Conservation (phyloP, 1,140 invertebrate genomes). For the Achatina immaculata region DNA sequence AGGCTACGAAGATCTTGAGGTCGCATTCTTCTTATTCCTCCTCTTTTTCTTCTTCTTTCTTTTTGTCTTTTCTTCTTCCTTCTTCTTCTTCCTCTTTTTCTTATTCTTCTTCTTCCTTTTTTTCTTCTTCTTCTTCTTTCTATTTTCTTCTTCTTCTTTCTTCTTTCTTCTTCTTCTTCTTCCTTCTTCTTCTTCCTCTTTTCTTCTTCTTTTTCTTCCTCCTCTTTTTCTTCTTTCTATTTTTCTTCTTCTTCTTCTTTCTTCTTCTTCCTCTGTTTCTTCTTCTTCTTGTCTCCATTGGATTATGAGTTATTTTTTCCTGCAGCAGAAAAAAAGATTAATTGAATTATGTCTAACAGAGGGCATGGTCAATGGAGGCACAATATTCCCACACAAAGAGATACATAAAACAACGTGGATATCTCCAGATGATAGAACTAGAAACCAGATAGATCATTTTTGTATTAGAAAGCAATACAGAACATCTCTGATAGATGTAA, state of each 20-base stretch:
- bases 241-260: constrained; percentile 6
- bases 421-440: too few relatives aligned
- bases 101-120: constrained; percentile 7
- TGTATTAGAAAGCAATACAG: too few relatives aligned
- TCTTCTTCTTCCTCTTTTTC: background rate
- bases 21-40: background rate
- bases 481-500: too few relatives aligned
- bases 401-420: too few relatives aligned
- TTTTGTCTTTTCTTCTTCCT: background rate
- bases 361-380: too few relatives aligned
- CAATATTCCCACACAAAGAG: too few relatives aligned
- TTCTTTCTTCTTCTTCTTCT: background rate
- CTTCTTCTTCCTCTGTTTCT: background rate
- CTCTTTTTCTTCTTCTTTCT: constrained; percentile 20
- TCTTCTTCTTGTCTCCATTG: background rate
- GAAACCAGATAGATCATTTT: too few relatives aligned
- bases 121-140: background rate
- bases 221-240: background rate
- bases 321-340: too few relatives aligned
- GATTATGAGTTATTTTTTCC: too few relatives aligned
- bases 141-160: background rate
- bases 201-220: background rate
- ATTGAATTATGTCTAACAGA: too few relatives aligned
- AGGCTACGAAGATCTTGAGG: too few relatives aligned
- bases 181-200: background rate